phyloP scores from a whole-genome alignment of 2,797 vertebrate species.

The Melopsittacus undulatus region DNA sequence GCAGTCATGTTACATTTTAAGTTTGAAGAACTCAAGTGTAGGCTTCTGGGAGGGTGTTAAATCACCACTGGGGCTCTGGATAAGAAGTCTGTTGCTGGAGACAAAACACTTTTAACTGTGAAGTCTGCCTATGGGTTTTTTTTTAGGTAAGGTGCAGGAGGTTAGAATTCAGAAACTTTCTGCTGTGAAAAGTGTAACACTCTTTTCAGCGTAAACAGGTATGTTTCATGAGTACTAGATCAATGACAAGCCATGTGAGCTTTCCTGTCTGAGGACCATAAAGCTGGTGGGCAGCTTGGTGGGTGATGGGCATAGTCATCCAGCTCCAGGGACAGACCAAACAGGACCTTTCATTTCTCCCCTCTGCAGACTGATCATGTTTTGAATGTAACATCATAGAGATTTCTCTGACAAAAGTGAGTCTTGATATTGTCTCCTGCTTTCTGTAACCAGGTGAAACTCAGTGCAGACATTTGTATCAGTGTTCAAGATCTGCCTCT shows the following conservation, averaged over 20 bases:
- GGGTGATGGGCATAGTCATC: neutral
- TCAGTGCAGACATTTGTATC: neutral
- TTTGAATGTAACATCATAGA: neutral
- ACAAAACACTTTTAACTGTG: neutral
- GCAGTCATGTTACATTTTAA: neutral
- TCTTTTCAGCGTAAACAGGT: neutral
- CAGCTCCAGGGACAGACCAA: neutral
- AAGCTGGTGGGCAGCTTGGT: neutral
- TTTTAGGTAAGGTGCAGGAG: neutral
- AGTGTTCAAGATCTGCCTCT: neutral
- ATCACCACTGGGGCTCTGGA: neutral
- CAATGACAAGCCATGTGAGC: neutral
- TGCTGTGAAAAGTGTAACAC: neutral
- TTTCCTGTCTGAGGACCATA: neutral
- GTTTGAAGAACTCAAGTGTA: neutral
- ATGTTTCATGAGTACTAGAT: neutral
- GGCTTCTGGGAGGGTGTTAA: neutral
- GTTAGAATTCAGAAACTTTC: neutral
- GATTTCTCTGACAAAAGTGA: neutral
- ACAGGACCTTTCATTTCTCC: neutral
- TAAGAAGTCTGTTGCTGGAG: neutral
- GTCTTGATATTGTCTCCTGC: neutral
- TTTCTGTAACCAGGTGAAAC: neutral
- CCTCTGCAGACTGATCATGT: neutral
- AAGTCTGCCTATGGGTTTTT: neutral